phyloP scores from a whole-genome alignment of 92 coral and sea anemone genomes.

The Siderastrea siderea region DNA sequence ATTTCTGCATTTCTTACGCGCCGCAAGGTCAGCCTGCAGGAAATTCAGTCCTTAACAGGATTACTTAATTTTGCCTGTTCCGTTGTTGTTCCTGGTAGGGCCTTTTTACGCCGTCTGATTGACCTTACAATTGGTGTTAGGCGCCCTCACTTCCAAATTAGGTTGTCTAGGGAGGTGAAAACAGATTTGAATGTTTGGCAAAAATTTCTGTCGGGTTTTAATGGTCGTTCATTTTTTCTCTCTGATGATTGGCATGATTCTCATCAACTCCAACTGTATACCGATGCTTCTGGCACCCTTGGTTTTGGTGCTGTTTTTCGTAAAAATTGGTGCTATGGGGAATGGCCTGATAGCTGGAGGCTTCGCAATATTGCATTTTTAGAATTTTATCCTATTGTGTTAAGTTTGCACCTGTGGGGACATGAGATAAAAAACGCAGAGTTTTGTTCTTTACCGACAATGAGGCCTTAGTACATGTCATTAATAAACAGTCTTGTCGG shows the following conservation, averaged over 20 bases:
- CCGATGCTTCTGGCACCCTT: slow-evolving; percentile 48
- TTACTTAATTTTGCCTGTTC: slow-evolving; percentile 21
- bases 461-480: too few species aligned
- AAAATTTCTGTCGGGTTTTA: slow-evolving; percentile 24
- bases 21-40: slow-evolving; percentile 28
- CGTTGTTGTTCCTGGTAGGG: slow-evolving; percentile 32
- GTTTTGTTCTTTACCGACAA: too few species aligned
- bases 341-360: slow-evolving; percentile 51
- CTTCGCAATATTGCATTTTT: neutral
- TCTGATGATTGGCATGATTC: slow-evolving; percentile 40
- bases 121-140: slow-evolving; percentile 44
- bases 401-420: too few species aligned
- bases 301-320: slow-evolving; percentile 60
- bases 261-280: slow-evolving; percentile 32
- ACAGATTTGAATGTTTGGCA: slow-evolving; percentile 22
- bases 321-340: slow-evolving; percentile 43
- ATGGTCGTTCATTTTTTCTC: slow-evolving; percentile 47
- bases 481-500: neutral
- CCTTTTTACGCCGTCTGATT: slow-evolving; percentile 37
- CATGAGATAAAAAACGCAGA: too few species aligned
- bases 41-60: slow-evolving; percentile 14
- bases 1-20: neutral
- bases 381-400: neutral
- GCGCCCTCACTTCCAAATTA: slow-evolving; percentile 26
- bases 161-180: neutral